A percentile compares a stretch with the other conserved stretches of the same genome.
These are phyloP conservation scores for Bruchidius siliquastri DNA, from an alignment of 2,888 invertebrate species.

Conservation along the genomic window DNA sequence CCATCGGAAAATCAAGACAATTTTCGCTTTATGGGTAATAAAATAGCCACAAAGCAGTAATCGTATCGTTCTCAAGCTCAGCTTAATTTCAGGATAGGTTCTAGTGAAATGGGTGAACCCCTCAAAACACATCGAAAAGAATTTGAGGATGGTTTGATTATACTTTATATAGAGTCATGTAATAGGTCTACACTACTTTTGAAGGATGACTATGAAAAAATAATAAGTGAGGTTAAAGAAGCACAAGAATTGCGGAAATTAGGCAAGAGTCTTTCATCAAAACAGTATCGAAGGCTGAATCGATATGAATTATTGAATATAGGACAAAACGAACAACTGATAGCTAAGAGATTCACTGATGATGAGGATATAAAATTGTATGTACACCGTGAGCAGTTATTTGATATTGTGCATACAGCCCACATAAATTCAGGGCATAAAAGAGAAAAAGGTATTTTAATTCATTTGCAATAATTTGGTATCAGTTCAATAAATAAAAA, in stretches of 20 bases:
- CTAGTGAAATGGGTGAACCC: background rate
- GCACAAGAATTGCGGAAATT: constrained; percentile 1
- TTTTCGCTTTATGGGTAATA: background rate
- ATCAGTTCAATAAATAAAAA: too few species aligned
- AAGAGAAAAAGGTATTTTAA: constrained; percentile 3
- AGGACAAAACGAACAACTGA: background rate
- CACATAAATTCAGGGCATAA: constrained; percentile 15
- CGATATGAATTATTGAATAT: constrained; percentile 2
- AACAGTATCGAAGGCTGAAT: constrained; percentile 3
- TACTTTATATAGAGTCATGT: constrained; percentile 19
- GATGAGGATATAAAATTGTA: constrained; percentile 1
- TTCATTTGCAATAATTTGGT: background rate
- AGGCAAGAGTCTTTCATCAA: constrained; percentile 1
- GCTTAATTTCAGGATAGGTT: background rate
- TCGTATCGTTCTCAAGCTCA: background rate
- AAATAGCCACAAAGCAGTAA: background rate
- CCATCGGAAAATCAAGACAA: background rate
- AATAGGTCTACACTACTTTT: constrained; percentile 3
- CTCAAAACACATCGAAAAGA: background rate
- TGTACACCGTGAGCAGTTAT: constrained; percentile 2
- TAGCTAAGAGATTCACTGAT: constrained; percentile 4
- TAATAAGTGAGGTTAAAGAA: background rate
- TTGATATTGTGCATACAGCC: constrained; percentile 5
- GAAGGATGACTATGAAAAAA: background rate
- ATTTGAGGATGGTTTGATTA: background rate